These are phyloP conservation scores for Magallana ariakensis DNA, from an alignment of 1,140 invertebrate genomes.

Conservation along the genomic window DNA sequence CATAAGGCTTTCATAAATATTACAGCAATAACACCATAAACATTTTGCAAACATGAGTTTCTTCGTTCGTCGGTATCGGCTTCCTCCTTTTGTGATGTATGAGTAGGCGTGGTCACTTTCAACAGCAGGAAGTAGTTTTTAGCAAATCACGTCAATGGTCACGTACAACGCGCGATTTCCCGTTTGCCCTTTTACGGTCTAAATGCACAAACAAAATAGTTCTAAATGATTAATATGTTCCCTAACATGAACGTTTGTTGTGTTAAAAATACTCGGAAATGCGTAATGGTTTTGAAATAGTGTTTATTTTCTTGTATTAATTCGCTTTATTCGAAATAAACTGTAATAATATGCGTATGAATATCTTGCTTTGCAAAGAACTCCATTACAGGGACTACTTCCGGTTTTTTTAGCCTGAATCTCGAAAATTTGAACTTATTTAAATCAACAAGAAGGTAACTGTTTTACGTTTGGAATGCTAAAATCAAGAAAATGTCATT, in stretches of 20 bases:
- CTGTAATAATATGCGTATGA: neutral
- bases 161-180: neutral
- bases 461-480: neutral
- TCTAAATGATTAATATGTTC: neutral
- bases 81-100: neutral
- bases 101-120: constrained; percentile 56
- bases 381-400: neutral
- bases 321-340: no score
- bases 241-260: no score
- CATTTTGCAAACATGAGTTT: neutral
- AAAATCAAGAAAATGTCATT: neutral
- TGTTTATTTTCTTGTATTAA: no score
- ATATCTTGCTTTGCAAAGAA: neutral
- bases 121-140: constrained; percentile 44
- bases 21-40: neutral
- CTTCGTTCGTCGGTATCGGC: neutral
- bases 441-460: neutral
- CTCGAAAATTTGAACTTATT: constrained; percentile 3
- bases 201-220: constrained; percentile 43
- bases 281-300: no score
- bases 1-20: neutral
- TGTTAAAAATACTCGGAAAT: no score
- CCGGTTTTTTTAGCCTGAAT: neutral
- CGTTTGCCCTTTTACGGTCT: constrained; percentile 41
- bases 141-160: neutral